Percentiles rank a stretch among this genome's conserved stretches.
Conservation (phyloP, 2,797 vertebrate species). For the Gymnopithys bicolor region DNA sequence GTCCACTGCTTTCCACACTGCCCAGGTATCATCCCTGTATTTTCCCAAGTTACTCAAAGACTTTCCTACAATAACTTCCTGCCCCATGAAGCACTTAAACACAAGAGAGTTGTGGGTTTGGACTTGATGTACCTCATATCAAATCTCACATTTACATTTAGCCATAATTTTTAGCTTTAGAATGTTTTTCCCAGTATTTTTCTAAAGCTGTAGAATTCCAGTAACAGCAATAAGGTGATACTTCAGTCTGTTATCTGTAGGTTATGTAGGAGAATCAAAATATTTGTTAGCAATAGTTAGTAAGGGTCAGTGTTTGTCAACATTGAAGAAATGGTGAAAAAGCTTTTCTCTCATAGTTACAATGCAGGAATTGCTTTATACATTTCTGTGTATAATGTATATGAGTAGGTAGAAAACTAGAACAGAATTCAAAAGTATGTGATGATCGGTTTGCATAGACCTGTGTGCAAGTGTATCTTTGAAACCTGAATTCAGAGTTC, state of each 20-base stretch:
- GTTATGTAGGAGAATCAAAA: not conserved
- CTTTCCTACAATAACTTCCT: not conserved
- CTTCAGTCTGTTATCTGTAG: not conserved
- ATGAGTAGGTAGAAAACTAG: not conserved
- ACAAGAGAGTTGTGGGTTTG: not conserved
- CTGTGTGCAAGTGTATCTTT: not conserved
- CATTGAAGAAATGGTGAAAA: not conserved
- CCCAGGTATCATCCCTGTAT: not conserved
- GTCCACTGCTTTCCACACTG: not conserved
- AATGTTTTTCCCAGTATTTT: accelerated
- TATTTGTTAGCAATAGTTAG: not conserved
- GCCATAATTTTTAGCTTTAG: not conserved
- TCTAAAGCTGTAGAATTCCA: not conserved
- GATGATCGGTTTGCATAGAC: not conserved
- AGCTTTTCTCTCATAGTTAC: not conserved
- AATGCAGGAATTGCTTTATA: not conserved
- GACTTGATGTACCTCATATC: not conserved
- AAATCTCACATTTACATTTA: not conserved
- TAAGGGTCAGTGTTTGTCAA: not conserved
- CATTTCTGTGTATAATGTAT: not conserved
- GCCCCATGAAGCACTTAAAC: not conserved
- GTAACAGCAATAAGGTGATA: not conserved
- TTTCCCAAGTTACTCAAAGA: not conserved
- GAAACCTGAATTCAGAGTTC: not conserved
- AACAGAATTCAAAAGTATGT: not conserved